Conservation (phyloP, 2,113 vertebrate species). For the Machaerirhynchus nigripectus region DNA sequence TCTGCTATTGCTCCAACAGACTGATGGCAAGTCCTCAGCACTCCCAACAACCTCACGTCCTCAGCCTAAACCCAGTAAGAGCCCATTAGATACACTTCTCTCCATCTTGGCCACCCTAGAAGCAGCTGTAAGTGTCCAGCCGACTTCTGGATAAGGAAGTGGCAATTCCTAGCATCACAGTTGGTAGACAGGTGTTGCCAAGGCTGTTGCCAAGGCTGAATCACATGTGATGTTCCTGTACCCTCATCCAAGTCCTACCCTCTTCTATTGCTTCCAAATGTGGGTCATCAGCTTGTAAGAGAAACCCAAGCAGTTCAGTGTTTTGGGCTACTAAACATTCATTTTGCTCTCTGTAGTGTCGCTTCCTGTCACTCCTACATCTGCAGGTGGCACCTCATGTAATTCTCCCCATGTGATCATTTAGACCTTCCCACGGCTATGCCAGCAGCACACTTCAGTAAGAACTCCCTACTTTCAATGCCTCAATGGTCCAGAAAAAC, state of each 20-base stretch:
- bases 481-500: not conserved
- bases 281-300: not conserved
- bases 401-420: not conserved
- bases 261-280: not conserved
- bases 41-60: not conserved
- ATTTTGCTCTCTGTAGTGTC: not conserved
- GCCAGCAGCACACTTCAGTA: not conserved
- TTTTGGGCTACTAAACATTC: not conserved
- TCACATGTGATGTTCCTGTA: not conserved
- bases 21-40: not conserved
- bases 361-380: not conserved
- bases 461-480: not conserved
- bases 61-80: not conserved
- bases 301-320: not conserved
- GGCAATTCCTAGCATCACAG: not conserved
- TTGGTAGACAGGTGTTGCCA: not conserved
- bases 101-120: not conserved
- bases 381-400: not conserved
- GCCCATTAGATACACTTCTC: not conserved
- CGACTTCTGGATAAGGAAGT: not conserved
- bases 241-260: not conserved
- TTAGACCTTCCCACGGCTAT: not conserved
- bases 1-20: not conserved
- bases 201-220: not conserved
- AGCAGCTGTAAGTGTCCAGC: not conserved